Base-by-base conservation (phyloP, 2,113 vertebrate species). In the Menidia beryllina region DNA sequence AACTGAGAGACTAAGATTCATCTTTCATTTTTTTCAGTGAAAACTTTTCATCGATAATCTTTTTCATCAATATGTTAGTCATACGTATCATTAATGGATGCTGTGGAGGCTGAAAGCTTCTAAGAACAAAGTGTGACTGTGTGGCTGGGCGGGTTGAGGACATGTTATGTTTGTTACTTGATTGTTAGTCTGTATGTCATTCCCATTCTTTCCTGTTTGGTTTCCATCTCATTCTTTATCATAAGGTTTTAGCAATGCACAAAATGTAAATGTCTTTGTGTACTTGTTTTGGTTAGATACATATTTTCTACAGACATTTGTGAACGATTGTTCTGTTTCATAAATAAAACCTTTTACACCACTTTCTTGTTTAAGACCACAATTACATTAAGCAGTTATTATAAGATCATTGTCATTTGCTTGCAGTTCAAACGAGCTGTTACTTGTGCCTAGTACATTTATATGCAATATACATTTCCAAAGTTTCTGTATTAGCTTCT, bases 331-430 rank as follows among this genome's bases (percentile, higher is more conserved):
- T 87, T 83, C 66, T 82, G 69, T 89, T 90, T 83, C 67, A 86
- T 85, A 87, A 93, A 91, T 88, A 91, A 92, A 91, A 78, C 53
- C 72, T 87, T 86, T 52, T 92, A 90, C 67, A 85, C 77, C 38
- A 79, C 64, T 69, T 57, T 64, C 50, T 70, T 65, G 43, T 53
- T 74, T 51, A 52, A 74, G 41, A 36, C 17, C 11, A 48, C 14
- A 9, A 39, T 13, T n/a, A 39, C 10, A 39, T 39, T 5, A 39
- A 39, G 38, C 3, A 39, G 10, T 4, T n/a, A n/a, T n/a, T n/a
- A n/a, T n/a, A n/a, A n/a, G n/a, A n/a, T n/a, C n/a, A n/a, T n/a
- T n/a, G n/a, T n/a, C n/a, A n/a, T n/a, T n/a, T n/a, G n/a, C n/a
- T n/a, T n/a, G n/a, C n/a, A n/a, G n/a, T n/a, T n/a, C n/a, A n/a